Percentiles rank a stretch among this genome's conserved stretches.
Conservation (phyloP, 2,888 invertebrate genomes). For the Latheticus oryzae region DNA sequence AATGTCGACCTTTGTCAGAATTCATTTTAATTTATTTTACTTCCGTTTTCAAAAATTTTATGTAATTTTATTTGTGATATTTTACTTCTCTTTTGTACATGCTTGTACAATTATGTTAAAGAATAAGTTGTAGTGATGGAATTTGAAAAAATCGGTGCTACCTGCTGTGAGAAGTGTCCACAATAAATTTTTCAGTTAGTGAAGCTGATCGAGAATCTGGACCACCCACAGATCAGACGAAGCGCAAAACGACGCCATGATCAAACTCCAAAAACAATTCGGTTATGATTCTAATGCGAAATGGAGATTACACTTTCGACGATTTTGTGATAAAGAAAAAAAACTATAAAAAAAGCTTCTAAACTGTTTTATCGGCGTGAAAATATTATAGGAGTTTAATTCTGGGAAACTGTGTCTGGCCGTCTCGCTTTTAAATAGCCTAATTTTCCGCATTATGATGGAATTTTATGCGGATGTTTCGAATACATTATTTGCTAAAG, state of each 20-base stretch:
- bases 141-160: conserved; percentile 28
- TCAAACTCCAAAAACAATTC: conserved; percentile 16
- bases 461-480: conserved; percentile 13
- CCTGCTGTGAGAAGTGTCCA: conserved; percentile 30
- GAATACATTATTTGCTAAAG: conserved; percentile 11
- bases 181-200: conserved; percentile 33
- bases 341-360: background rate
- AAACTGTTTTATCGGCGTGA: conserved; percentile 5
- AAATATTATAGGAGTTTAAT: conserved; percentile 15
- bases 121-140: conserved; percentile 32
- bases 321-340: too few species aligned
- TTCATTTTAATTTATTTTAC: too few species aligned
- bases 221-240: conserved; percentile 23
- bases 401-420: conserved; percentile 5
- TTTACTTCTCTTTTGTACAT: too few species aligned
- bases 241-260: conserved; percentile 28
- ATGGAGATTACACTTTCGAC: too few species aligned
- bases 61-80: too few species aligned
- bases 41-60: too few species aligned
- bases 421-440: conserved; percentile 10
- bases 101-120: too few species aligned
- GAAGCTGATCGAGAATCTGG: conserved; percentile 30
- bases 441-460: conserved; percentile 23
- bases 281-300: conserved; percentile 2
- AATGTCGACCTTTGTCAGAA: too few species aligned